These are phyloP conservation scores for Leptatherina wallacei DNA, from an alignment of 2,797 vertebrate species.

Conservation along the genomic window DNA sequence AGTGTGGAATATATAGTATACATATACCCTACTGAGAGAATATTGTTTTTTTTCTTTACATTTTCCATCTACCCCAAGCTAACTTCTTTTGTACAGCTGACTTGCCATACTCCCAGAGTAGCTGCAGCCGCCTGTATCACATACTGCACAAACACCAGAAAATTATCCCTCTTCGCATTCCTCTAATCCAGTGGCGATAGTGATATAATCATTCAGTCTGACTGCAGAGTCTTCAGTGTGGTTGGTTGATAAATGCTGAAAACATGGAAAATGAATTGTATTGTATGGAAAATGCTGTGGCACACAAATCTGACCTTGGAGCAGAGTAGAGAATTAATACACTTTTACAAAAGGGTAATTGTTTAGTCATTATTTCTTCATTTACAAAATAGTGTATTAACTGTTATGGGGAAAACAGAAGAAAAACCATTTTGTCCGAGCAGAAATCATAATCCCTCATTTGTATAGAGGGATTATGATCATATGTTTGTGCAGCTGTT, in stretches of 20 bases:
- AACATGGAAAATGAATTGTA: constrained; percentile 62
- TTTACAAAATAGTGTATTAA: constrained; percentile 58
- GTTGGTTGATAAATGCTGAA: constrained; percentile 58
- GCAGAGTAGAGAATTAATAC: constrained; percentile 50
- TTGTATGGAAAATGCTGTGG: constrained; percentile 13
- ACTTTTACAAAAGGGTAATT: constrained; percentile 56
- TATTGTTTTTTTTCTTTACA: constrained; percentile 14
- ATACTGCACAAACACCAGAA: constrained; percentile 22
- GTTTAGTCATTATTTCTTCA: constrained; percentile 65
- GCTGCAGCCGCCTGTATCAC: constrained; percentile 17
- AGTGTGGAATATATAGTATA: constrained; percentile 24
- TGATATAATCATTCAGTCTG: constrained; percentile 51
- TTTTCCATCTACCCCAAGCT: constrained; percentile 28
- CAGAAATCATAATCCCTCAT: constrained; percentile 57
- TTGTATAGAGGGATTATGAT: constrained; percentile 59
- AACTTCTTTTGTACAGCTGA: constrained; percentile 13
- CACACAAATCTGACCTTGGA: constrained; percentile 51
- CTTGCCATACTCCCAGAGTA: constrained; percentile 23
- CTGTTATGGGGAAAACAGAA: constrained; percentile 59
- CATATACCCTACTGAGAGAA: constrained; percentile 8
- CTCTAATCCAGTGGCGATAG: constrained; percentile 45
- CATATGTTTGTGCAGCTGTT: constrained; percentile 28
- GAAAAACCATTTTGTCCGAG: constrained; percentile 49
- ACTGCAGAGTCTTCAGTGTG: constrained; percentile 39
- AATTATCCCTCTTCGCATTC: constrained; percentile 32